Evolutionary conservation across 2,113 vertebrate genomes (phyloP), one percentile per base, ranked within the genome.

Genomic region (Dasypus novemcinctus): DNA sequence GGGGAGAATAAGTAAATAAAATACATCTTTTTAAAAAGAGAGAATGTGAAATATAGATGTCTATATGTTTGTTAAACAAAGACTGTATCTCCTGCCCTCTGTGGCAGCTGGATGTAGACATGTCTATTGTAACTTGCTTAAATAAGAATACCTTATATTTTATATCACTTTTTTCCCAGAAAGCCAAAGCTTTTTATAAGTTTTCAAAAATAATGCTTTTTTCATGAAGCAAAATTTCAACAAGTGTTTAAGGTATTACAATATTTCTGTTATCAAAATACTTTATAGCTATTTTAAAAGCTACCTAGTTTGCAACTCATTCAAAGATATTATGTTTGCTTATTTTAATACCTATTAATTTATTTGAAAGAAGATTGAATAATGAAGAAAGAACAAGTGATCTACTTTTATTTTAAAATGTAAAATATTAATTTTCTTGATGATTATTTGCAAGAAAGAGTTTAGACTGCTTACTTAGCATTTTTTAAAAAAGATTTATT

Each of bases 351-450:
- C 15, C 43, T 87, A 5, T 63, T 54, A 25, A 72, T 92, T 38
- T 79, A 33, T 74, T 90, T 74, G 43, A 92, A 94, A 92, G 8
- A 86, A 87, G 79, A 72, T 31, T 88, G 33, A 64, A 29, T 38
- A 88, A 49, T 69, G 21, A 94, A 81, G 29, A 74, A 61, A 43
- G 9, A 76, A 72, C 31, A 92, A 79, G 46, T 54, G 27, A 9
- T 61, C 31, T 87, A 29, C 46, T 69, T 92, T 76, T 21, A 80
- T 88, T 91, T 81, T 81, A 43, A 88, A 95, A 85, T 90, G n/a
- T 38, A 21, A 63, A 76, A 29, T 61, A 76, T 20, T 46, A 64
- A 94, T 87, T 69, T 91, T 12, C 43, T 89, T 87, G 29, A 23
- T 64, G 72, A 72, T 68, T 94, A 91, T 63, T 90, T 54, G 29